Evolutionary conservation across 2,797 vertebrate genomes (phyloP), one percentile per base, ranked within the genome.

Genomic region (Channa striata): DNA sequence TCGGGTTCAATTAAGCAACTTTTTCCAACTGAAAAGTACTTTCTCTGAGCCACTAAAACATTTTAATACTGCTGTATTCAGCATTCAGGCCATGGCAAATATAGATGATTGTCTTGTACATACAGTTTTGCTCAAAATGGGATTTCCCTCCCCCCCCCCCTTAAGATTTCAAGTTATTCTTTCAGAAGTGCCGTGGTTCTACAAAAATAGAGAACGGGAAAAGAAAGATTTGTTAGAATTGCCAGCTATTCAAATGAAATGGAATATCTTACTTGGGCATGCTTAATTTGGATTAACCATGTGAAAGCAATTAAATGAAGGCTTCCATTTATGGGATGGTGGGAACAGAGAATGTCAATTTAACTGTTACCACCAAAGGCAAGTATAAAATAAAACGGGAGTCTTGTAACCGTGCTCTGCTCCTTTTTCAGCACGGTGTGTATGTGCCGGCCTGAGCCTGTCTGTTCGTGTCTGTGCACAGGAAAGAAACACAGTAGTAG

Each of bases 211-310:
- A 56, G 77, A 82, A 63, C 69, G 80, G 81, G 79, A 79, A 83
- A 74, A 82, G 83, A 82, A 77, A 87, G 87, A 90, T 90, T 90
- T 88, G 83, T 68, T 84, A 67, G 74, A 92, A 84, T 92, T 89
- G 78, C 88, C 80, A 82, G 89, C 84, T 81, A 83, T 88, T 83
- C 88, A 77, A 91, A 88, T 90, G 81, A 93, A 92, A 93, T 86
- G 81, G 83, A 91, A 91, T 89, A 91, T 91, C 78, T 83, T 89
- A 85, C 91, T 91, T 92, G 83, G 84, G 65, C 83, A 87, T 83
- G 81, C 85, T 92, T 93, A 91, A 93, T 93, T 93, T 91, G 90
- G 89, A 93, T 93, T 93, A 92, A 89, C 85, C 87, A 88, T 91
- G 82, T 91, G 91, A 90, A 93, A 92, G 92, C 86, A 92, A 92